These are phyloP conservation scores for Gallinago nigripennis DNA, from an alignment of 2,797 vertebrate species.

Conservation along the genomic window DNA sequence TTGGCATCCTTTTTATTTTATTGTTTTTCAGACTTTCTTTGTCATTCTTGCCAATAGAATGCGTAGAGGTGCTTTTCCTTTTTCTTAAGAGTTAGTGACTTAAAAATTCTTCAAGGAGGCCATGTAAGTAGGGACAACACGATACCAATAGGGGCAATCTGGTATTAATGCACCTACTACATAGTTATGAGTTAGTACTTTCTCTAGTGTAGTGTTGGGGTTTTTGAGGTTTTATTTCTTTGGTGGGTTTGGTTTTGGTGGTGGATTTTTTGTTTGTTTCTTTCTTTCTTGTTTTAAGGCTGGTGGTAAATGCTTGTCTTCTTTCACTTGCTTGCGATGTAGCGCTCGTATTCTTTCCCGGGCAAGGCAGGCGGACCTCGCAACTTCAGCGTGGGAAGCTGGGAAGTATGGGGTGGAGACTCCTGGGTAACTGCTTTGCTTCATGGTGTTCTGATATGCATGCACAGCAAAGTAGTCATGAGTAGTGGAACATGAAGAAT, in stretches of 20 bases:
- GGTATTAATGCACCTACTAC: neutral
- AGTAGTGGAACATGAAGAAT: slow-evolving; percentile 17
- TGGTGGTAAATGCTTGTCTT: neutral
- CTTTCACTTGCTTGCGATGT: slow-evolving; percentile 55
- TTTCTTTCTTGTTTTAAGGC: neutral
- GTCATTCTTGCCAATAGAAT: neutral
- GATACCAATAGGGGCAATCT: neutral
- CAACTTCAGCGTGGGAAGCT: slow-evolving; percentile 82
- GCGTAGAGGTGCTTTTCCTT: neutral
- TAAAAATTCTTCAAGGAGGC: neutral
- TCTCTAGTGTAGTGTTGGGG: neutral
- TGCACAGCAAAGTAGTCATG: slow-evolving; percentile 46
- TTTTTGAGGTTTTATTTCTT: neutral
- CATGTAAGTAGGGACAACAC: neutral
- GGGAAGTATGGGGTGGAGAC: slow-evolving; percentile 86
- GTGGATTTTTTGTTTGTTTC: neutral
- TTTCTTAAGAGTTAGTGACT: neutral
- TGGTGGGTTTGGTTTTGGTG: neutral
- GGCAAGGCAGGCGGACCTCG: slow-evolving; percentile 80
- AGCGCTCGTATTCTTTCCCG: slow-evolving; percentile 77
- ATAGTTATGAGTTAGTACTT: neutral
- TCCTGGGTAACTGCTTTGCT: slow-evolving; percentile 82
- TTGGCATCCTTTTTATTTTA: neutral
- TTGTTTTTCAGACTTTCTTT: neutral
- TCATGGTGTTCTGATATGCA: slow-evolving; percentile 70